Conservation (phyloP, 2,888 invertebrate species). For the Pelosia muscerda region DNA sequence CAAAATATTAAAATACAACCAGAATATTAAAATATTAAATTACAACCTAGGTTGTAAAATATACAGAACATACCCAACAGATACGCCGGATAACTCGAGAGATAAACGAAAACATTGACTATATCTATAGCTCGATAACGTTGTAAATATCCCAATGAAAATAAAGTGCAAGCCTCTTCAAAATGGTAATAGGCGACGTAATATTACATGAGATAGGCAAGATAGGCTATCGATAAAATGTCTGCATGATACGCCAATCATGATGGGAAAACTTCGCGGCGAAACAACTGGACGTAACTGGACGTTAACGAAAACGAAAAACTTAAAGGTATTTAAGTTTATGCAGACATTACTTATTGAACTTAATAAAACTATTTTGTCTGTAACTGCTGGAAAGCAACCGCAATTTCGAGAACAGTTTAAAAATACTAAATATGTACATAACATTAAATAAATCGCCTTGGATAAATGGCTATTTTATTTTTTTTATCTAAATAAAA, state of each 20-base stretch:
- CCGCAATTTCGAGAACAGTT: neutral
- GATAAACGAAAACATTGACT: slow-evolving; percentile 37
- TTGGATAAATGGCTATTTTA: no score
- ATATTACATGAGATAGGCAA: slow-evolving; percentile 53
- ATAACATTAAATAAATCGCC: no score
- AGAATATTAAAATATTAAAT: neutral
- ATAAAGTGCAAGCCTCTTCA: slow-evolving; percentile 62
- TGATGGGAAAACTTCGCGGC: slow-evolving; percentile 35
- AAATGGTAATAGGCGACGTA: slow-evolving; percentile 68
- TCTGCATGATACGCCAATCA: slow-evolving; percentile 56
- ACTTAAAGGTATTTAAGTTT: no score
- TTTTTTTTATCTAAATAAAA: neutral
- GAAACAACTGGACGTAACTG: slow-evolving; percentile 17
- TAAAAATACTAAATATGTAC: neutral
- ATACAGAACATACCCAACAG: neutral
- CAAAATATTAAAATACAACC: neutral
- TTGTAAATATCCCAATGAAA: slow-evolving; percentile 47
- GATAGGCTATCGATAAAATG: slow-evolving; percentile 57
- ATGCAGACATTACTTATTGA: no score
- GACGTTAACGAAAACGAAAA: neutral
- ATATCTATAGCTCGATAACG: slow-evolving; percentile 32
- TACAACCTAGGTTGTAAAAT: neutral
- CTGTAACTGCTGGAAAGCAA: neutral
- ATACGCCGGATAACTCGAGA: slow-evolving; percentile 18
- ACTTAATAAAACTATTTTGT: neutral